Conservation (phyloP, 2,113 vertebrate species). For the Mesoclemmys tuberculata region DNA sequence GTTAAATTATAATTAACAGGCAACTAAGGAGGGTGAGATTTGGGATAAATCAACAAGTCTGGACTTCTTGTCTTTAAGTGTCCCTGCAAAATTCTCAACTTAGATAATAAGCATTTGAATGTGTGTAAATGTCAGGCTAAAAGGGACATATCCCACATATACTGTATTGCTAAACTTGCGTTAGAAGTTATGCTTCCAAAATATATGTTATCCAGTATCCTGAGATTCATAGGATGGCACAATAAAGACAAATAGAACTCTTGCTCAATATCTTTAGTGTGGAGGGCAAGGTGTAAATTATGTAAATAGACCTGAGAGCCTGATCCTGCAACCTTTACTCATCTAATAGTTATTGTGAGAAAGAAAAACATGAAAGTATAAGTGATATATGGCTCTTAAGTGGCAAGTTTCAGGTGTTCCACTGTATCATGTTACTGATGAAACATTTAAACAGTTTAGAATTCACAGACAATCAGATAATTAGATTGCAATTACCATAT, state of each 20-base stretch:
- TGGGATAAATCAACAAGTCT: not conserved
- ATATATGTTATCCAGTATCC: rapidly evolving
- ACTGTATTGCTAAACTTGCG: rapidly evolving
- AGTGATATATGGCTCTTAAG: not conserved
- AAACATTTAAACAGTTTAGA: not conserved
- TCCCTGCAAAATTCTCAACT: not conserved
- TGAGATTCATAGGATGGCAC: not conserved
- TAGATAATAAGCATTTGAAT: not conserved
- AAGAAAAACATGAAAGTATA: not conserved
- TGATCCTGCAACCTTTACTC: not conserved
- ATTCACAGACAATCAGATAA: constrained; percentile 8
- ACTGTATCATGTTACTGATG: not conserved
- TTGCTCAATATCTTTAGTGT: not conserved
- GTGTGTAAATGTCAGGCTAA: not conserved
- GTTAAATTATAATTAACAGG: not conserved
- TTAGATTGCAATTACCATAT: not conserved
- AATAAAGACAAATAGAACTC: not conserved
- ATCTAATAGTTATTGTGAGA: not conserved
- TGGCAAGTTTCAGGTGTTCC: not conserved
- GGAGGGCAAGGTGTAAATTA: not conserved
- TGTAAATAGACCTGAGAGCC: not conserved
- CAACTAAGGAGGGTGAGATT: not conserved
- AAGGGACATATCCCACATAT: not conserved
- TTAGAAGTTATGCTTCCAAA: not conserved
- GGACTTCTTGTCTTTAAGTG: not conserved